Evolutionary conservation across 2,797 vertebrate species (phyloP).

Genomic region (Malurus splendens): DNA sequence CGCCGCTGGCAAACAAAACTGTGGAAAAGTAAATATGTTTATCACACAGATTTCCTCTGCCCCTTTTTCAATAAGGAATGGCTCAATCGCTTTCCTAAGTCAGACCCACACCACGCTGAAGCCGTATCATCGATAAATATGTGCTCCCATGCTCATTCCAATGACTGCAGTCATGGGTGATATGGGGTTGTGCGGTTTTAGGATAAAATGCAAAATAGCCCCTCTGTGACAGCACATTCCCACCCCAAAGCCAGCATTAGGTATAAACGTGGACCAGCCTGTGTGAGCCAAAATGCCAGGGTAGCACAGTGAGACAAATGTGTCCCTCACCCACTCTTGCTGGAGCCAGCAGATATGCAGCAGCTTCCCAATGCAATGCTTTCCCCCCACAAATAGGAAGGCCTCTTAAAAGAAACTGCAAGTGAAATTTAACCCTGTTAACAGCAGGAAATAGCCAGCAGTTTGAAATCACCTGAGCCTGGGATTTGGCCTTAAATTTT

Average conservation of each 20-base stretch:
- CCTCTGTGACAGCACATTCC: neutral
- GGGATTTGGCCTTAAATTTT: conserved; percentile 29
- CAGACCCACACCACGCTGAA: neutral
- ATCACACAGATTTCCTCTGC: conserved; percentile 41
- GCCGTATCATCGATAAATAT: neutral
- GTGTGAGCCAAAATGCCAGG: neutral
- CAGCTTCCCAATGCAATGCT: neutral
- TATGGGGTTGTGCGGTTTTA: neutral
- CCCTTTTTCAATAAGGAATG: conserved; percentile 31
- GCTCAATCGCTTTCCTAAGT: neutral
- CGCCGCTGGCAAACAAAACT: conserved; percentile 10
- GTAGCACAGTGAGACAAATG: neutral
- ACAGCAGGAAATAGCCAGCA: conserved; percentile 6
- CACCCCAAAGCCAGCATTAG: neutral
- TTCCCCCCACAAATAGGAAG: neutral
- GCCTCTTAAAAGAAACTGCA: neutral
- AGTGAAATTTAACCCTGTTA: neutral
- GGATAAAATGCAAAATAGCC: neutral
- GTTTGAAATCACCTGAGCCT: conserved; percentile 9
- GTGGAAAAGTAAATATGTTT: conserved; percentile 42
- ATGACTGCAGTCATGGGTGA: neutral
- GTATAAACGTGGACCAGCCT: rapidly evolving
- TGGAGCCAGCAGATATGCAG: neutral
- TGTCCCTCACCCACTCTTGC: rapidly evolving
- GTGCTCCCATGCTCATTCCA: neutral